A percentile compares a stretch with the other conserved stretches of the same genome.
Evolutionary conservation across 2,888 invertebrate genomes (phyloP).

Genomic region (Xanthia icteritia): DNA sequence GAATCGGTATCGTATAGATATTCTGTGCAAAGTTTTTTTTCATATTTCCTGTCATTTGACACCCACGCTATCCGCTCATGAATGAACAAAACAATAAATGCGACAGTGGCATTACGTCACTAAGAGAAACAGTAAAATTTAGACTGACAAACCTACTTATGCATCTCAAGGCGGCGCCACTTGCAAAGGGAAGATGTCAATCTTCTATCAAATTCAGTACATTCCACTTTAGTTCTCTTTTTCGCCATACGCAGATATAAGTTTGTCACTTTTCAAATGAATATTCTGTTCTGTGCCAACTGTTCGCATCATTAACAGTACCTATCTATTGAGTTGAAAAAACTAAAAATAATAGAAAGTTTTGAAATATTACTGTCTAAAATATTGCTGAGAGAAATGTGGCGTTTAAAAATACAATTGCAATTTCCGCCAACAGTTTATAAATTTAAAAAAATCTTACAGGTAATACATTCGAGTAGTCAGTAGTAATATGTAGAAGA

Average conservation of each 20-base stretch:
- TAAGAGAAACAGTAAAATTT: not conserved
- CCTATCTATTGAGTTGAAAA: not conserved
- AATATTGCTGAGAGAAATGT: not conserved
- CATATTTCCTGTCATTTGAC: not conserved
- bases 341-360: not conserved
- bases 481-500: too few relatives aligned
- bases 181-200: not conserved
- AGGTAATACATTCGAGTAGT: too few relatives aligned
- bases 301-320: not conserved
- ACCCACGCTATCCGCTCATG: conserved; percentile 36
- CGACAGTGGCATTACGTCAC: not conserved
- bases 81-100: conserved; percentile 16
- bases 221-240: not conserved
- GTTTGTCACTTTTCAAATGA: too few relatives aligned
- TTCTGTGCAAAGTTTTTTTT: not conserved
- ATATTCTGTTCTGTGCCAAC: conserved; percentile 3
- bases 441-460: too few relatives aligned
- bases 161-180: not conserved
- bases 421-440: too few relatives aligned
- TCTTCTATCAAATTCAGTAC: not conserved
- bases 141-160: not conserved
- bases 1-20: not conserved
- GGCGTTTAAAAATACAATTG: not conserved
- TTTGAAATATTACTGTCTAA: conserved; percentile 10
- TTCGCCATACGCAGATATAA: not conserved